Conservation (phyloP, 2,888 invertebrate species). For the Sclerodermus sp. region DNA sequence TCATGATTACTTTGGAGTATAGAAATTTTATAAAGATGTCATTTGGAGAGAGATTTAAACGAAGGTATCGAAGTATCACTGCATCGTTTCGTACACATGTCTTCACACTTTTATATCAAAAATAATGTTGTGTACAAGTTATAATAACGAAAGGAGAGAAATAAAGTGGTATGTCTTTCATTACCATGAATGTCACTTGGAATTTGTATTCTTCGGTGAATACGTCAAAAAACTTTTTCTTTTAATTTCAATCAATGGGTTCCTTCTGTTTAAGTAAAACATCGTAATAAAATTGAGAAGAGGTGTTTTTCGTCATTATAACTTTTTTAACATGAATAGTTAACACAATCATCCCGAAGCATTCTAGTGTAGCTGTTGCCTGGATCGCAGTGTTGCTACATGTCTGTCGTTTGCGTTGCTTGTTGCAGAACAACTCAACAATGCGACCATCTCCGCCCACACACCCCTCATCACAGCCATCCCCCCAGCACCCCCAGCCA, state of each 20-base stretch:
- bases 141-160: constrained; percentile 19
- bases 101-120: constrained; percentile 14
- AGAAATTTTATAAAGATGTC: no score
- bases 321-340: constrained; percentile 26
- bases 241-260: no score
- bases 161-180: no score
- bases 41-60: no score
- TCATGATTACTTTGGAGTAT: constrained; percentile 14
- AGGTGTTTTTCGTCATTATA: constrained; percentile 24
- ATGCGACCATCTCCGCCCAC: constrained; percentile 83
- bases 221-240: no score
- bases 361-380: constrained; percentile 52
- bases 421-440: constrained; percentile 71
- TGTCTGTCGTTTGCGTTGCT: constrained; percentile 58
- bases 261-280: no score
- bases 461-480: constrained; percentile 89
- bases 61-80: no score
- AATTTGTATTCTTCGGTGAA: no score
- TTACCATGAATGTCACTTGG: no score
- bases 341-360: constrained; percentile 41
- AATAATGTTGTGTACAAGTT: constrained; percentile 13
- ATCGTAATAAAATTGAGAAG: no score
- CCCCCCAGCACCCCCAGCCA: constrained; percentile 77
- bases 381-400: constrained; percentile 58
- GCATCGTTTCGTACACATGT: constrained; percentile 11